Evolutionary conservation across 1,140 invertebrate species (phyloP).

Genomic region (Drosophila sucinea): DNA sequence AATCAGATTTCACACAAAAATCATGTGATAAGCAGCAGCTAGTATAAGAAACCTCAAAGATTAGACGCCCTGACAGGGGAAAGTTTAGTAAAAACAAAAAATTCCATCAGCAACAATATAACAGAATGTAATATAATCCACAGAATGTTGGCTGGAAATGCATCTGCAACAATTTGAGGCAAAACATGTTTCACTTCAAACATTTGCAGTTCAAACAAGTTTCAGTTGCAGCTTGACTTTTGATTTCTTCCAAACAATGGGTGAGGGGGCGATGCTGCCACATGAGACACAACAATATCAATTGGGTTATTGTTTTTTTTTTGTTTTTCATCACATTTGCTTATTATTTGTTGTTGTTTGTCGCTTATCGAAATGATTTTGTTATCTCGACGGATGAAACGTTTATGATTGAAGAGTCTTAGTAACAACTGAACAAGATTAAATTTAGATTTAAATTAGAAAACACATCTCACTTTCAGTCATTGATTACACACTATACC

Average conservation of each 20-base stretch:
- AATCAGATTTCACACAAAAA: slow-evolving; percentile 46
- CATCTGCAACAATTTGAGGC: slow-evolving; percentile 40
- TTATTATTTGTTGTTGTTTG: slow-evolving; percentile 35
- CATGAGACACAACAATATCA: slow-evolving; percentile 3
- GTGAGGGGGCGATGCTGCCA: slow-evolving; percentile 7
- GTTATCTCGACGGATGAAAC: slow-evolving; percentile 59
- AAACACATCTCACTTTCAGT: slow-evolving; percentile 24
- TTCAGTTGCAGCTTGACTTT: slow-evolving; percentile 49
- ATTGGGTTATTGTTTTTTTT: slow-evolving; percentile 17
- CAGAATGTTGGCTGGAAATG: background rate
- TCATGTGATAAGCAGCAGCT: slow-evolving; percentile 44
- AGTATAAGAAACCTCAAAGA: slow-evolving; percentile 24
- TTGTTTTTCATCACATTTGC: slow-evolving; percentile 30
- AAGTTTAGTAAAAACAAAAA: slow-evolving; percentile 9
- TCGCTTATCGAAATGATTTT: slow-evolving; percentile 52
- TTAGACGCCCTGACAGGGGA: slow-evolving; percentile 24
- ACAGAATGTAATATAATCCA: slow-evolving; percentile 39
- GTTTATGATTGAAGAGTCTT: slow-evolving; percentile 53
- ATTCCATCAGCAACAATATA: background rate
- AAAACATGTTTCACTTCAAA: slow-evolving; percentile 41
- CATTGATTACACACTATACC: slow-evolving; percentile 74
- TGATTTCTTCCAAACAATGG: background rate
- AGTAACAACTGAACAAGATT: slow-evolving; percentile 24
- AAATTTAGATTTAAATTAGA: slow-evolving; percentile 14
- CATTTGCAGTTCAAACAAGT: slow-evolving; percentile 10